A percentile compares a stretch with the other conserved stretches of the same genome.
These are phyloP conservation scores for Daktulosphaira vitifoliae DNA, from an alignment of 1,140 invertebrate genomes.

Conservation along the genomic window DNA sequence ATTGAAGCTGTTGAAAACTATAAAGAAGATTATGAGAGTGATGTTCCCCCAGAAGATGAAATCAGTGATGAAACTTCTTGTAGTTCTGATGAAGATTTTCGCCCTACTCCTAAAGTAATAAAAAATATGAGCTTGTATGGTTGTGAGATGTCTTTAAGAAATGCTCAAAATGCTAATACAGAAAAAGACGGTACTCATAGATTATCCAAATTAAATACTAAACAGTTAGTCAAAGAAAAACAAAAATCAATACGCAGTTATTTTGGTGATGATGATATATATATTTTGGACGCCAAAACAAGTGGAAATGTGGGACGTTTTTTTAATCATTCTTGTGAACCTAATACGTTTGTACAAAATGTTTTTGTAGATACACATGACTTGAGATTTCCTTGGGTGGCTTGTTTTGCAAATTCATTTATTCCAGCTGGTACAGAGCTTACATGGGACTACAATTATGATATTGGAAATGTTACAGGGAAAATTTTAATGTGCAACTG, in stretches of 20 bases:
- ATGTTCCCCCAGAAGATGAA: slow-evolving; percentile 46
- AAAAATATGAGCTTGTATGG: not conserved
- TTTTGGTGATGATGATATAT: slow-evolving; percentile 3
- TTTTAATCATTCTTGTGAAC: slow-evolving; percentile 89
- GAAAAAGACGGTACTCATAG: not conserved
- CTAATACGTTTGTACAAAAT: slow-evolving; percentile 96
- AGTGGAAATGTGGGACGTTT: slow-evolving; percentile 92
- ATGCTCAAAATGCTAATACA: not conserved
- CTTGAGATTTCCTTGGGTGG: slow-evolving; percentile 91
- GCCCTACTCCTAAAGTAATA: not conserved
- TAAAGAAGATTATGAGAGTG: slow-evolving; percentile 73
- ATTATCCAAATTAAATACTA: not conserved
- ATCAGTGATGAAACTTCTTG: not conserved
- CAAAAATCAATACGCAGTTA: not conserved
- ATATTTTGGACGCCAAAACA: slow-evolving; percentile 91
- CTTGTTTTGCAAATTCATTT: slow-evolving; percentile 81
- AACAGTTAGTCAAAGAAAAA: not conserved
- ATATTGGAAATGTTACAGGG: slow-evolving; percentile 84
- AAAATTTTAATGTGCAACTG: slow-evolving; percentile 88
- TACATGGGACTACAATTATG: slow-evolving; percentile 97
- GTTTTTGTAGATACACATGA: slow-evolving; percentile 97
- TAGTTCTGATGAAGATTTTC: not conserved
- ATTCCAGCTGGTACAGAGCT: slow-evolving; percentile 87
- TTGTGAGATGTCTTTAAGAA: not conserved
- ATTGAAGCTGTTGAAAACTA: slow-evolving; percentile 84